Percentiles rank a stretch among this genome's conserved stretches.
Conservation (phyloP, 2,888 invertebrate species). For the Agriotes lineatus region DNA sequence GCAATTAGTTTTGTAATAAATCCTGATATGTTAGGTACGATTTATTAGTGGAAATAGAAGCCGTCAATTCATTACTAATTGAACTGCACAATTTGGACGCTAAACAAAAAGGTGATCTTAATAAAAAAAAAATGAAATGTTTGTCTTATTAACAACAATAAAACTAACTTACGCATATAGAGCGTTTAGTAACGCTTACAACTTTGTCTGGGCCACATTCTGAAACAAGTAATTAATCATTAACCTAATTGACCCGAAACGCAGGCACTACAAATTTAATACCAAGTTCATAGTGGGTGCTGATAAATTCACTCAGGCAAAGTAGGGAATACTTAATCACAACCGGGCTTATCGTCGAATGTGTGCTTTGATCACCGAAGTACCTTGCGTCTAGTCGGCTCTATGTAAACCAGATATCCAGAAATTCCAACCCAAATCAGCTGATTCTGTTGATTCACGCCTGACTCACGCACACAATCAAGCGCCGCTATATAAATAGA, state of each 20-base stretch:
- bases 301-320: conserved; percentile 5
- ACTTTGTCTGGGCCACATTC: background rate
- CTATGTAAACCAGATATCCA: background rate
- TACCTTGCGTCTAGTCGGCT: background rate
- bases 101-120: no score
- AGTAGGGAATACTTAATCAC: background rate
- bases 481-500: background rate
- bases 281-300: conserved; percentile 4
- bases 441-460: conserved; percentile 7
- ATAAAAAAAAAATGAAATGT: no score
- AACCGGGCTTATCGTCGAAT: background rate
- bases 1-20: no score
- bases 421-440: background rate
- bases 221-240: conserved; percentile 21
- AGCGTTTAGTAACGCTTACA: no score
- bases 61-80: no score
- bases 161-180: no score
- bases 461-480: background rate
- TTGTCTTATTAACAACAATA: no score
- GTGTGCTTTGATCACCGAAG: background rate
- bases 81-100: no score
- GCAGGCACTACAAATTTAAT: background rate
- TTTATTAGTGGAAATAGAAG: no score
- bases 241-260: conserved; percentile 15
- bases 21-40: no score